Evolutionary conservation across 2,113 vertebrate genomes (phyloP).

Genomic region (Hemibagrus wyckioides): DNA sequence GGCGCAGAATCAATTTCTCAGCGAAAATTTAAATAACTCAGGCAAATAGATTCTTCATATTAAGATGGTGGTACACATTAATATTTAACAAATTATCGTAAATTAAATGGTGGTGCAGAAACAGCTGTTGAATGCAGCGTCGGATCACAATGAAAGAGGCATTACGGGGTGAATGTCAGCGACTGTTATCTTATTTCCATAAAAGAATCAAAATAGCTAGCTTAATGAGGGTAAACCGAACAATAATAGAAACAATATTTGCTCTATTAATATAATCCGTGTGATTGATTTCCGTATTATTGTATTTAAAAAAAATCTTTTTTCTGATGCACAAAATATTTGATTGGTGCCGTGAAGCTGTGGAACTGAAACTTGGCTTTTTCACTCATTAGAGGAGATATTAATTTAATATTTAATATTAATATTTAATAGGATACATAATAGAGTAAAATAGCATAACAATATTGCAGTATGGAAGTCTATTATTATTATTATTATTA

Average conservation of each 20-base stretch:
- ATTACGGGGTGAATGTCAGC: not conserved
- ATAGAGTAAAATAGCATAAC: not conserved
- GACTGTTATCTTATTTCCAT: not conserved
- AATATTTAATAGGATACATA: not conserved
- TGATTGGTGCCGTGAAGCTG: not conserved
- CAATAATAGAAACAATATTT: not conserved
- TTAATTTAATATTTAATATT: not conserved
- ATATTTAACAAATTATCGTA: slow-evolving; percentile 69
- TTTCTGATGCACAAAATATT: not conserved
- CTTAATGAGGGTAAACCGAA: not conserved
- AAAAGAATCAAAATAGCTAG: not conserved
- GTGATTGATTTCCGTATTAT: not conserved
- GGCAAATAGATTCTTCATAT: slow-evolving; percentile 67
- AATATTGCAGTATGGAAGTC: not conserved
- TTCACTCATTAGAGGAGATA: not conserved
- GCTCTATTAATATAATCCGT: not conserved
- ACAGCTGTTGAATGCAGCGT: slow-evolving; percentile 19
- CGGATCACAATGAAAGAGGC: not conserved
- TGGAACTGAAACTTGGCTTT: not conserved
- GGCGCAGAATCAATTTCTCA: slow-evolving; percentile 60
- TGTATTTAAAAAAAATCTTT: not conserved
- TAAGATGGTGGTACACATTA: slow-evolving; percentile 54
- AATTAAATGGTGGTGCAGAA: slow-evolving; percentile 53
- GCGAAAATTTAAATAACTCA: slow-evolving; percentile 68
- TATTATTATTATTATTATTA: not conserved